phyloP scores from a whole-genome alignment of 2,113 vertebrate species.

The Phasianus colchicus region DNA sequence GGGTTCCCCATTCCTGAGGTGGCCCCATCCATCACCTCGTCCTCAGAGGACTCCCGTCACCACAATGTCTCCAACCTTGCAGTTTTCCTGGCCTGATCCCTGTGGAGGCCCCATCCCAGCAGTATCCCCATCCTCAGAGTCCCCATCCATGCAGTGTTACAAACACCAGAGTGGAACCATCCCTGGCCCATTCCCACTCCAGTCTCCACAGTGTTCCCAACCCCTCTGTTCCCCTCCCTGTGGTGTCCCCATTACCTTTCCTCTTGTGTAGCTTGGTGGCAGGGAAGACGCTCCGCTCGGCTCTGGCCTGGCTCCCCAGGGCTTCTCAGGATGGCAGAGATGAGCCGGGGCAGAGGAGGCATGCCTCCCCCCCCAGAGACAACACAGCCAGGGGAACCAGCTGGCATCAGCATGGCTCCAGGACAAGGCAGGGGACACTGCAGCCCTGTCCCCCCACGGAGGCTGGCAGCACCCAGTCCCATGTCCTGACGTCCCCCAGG shows the following conservation, averaged over 20 bases:
- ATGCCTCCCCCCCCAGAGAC: background rate
- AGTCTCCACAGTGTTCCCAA: background rate
- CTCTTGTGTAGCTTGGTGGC: conserved; percentile 56
- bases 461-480: background rate
- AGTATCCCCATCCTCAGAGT: background rate
- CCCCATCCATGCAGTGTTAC: background rate
- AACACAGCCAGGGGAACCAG: background rate
- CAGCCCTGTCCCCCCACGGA: background rate
- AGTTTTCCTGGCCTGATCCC: background rate
- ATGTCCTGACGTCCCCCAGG: background rate
- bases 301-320: conserved; percentile 50
- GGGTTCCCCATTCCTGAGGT: background rate
- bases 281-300: conserved; percentile 55
- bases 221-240: background rate
- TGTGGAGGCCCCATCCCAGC: background rate
- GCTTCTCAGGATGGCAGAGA: background rate
- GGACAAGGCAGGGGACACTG: background rate
- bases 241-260: conserved; percentile 43
- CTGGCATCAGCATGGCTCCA: background rate
- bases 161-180: fast-evolving
- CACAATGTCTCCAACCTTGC: background rate
- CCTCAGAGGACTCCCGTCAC: background rate
- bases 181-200: background rate
- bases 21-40: background rate
- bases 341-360: background rate